Percentiles rank a stretch among this genome's conserved stretches.
phyloP scores from a whole-genome alignment of 2,888 invertebrate species.

The Onchidella celtica region DNA sequence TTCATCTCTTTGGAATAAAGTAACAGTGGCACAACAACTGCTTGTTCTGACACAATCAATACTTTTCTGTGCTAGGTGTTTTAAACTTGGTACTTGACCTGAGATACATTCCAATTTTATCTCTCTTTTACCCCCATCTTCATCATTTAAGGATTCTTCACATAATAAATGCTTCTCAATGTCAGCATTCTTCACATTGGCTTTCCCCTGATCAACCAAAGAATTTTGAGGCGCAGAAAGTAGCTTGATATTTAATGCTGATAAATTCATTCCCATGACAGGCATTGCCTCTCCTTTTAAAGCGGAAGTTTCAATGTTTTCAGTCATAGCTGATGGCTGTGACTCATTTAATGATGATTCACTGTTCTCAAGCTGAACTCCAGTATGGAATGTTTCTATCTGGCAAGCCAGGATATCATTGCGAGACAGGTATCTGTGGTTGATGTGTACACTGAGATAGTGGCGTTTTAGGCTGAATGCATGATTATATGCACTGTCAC shows the following conservation, averaged over 20 bases:
- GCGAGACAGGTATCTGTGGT: slow-evolving; percentile 80
- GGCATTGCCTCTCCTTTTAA: neutral
- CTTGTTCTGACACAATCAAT: neutral
- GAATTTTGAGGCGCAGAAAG: too few species aligned
- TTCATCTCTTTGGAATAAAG: too few species aligned
- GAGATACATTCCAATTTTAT: too few species aligned
- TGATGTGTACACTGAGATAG: slow-evolving; percentile 81
- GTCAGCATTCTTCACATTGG: too few species aligned
- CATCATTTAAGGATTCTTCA: neutral
- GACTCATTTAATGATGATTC: neutral
- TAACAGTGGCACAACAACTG: too few species aligned
- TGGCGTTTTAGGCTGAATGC: slow-evolving; percentile 82
- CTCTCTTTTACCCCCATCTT: neutral
- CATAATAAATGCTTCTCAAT: neutral
- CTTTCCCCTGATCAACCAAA: too few species aligned
- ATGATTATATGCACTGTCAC: slow-evolving; percentile 81
- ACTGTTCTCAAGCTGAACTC: slow-evolving; percentile 16
- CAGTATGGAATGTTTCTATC: slow-evolving; percentile 62
- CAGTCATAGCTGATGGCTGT: neutral
- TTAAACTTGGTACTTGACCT: slow-evolving; percentile 26
- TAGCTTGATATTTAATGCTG: too few species aligned
- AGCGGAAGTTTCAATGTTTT: neutral
- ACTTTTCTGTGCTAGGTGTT: neutral
- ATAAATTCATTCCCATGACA: neutral
- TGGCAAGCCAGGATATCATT: slow-evolving; percentile 81